These are phyloP conservation scores for Porites lutea DNA, from an alignment of 64 coral and sea anemone species.

Conservation along the genomic window DNA sequence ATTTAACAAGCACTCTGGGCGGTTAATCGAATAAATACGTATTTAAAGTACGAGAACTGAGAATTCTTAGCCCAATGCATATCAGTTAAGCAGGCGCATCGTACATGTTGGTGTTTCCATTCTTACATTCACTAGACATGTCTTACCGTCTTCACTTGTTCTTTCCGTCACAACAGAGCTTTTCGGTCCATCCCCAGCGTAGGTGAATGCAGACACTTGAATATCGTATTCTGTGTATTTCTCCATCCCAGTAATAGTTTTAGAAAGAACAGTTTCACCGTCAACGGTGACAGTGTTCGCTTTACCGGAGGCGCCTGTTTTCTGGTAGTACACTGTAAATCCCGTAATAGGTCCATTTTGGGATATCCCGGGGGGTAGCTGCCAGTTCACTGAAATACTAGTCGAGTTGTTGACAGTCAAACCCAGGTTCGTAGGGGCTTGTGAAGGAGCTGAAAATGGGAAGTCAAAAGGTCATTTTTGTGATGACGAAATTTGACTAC, in stretches of 20 bases:
- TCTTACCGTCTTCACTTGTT: slow-evolving; percentile 34
- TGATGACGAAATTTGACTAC: too few relatives aligned
- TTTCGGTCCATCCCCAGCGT: slow-evolving; percentile 1
- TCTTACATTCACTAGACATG: neutral
- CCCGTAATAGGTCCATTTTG: neutral
- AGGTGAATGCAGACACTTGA: neutral
- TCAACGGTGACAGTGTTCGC: neutral
- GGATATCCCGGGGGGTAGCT: neutral
- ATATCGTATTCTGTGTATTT: slow-evolving; percentile 32
- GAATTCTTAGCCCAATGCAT: too few relatives aligned
- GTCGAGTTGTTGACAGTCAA: neutral
- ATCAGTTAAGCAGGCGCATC: too few relatives aligned
- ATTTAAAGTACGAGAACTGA: too few relatives aligned
- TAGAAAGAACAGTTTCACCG: neutral
- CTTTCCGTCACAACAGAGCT: neutral
- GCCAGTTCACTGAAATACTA: neutral
- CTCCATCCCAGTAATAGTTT: neutral
- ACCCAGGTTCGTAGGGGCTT: neutral
- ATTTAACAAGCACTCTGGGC: too few relatives aligned
- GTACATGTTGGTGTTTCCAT: too few relatives aligned
- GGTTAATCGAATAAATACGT: too few relatives aligned
- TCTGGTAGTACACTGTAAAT: slow-evolving; percentile 13
- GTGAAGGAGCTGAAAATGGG: neutral
- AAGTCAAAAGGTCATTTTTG: too few relatives aligned
- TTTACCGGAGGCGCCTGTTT: neutral